Evolutionary conservation across 2,797 vertebrate genomes (phyloP).

Genomic region (Gouania willdenowi): DNA sequence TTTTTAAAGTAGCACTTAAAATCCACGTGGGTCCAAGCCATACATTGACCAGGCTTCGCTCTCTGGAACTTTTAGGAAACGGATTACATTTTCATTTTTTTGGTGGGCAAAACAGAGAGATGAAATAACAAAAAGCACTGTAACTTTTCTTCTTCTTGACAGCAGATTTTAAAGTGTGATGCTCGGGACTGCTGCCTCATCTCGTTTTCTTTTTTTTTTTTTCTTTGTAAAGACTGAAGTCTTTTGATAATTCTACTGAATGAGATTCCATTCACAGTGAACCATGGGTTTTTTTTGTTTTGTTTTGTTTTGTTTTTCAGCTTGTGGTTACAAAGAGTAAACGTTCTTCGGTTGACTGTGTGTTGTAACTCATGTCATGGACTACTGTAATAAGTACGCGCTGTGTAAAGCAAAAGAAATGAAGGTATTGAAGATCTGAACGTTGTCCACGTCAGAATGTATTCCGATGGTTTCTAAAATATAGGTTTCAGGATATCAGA

Average conservation of each 20-base stretch:
- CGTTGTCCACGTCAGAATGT: slow-evolving; percentile 63
- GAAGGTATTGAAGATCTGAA: slow-evolving; percentile 64
- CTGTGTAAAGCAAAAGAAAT: slow-evolving; percentile 71
- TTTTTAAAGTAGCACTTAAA: slow-evolving; percentile 76
- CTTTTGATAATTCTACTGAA: slow-evolving; percentile 55
- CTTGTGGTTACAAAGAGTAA: slow-evolving; percentile 67
- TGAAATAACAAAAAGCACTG: slow-evolving; percentile 64
- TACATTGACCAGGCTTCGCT: slow-evolving; percentile 44
- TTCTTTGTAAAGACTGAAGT: slow-evolving; percentile 49
- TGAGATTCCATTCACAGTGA: slow-evolving; percentile 61
- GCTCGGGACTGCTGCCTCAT: slow-evolving; percentile 61
- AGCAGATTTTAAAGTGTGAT: slow-evolving; percentile 64
- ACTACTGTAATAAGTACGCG: slow-evolving; percentile 80
- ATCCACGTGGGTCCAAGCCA: slow-evolving; percentile 57
- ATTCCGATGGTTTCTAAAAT: slow-evolving; percentile 66
- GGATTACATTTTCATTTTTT: slow-evolving; percentile 34
- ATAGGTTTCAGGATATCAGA: slow-evolving; percentile 59
- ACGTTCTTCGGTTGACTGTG: slow-evolving; percentile 61
- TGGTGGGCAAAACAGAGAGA: slow-evolving; percentile 26
- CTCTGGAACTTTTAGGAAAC: slow-evolving; percentile 32
- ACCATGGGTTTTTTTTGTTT: no score
- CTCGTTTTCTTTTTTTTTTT: slow-evolving; percentile 60
- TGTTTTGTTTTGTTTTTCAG: slow-evolving; percentile 64
- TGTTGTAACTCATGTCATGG: slow-evolving; percentile 79
- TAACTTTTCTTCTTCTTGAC: slow-evolving; percentile 62